Conservation (phyloP, 2,888 invertebrate species). For the Drosophila greeni region DNA sequence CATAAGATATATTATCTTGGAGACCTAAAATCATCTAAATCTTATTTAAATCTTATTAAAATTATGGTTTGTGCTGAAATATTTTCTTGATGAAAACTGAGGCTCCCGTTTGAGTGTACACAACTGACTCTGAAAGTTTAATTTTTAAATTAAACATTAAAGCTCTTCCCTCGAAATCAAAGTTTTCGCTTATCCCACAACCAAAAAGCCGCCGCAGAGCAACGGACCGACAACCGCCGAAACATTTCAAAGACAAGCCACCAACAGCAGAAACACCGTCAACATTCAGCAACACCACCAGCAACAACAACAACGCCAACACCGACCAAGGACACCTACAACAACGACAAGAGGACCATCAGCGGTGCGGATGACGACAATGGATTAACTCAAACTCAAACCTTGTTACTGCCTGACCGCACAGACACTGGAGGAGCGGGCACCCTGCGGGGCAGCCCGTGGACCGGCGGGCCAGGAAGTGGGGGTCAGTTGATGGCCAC, state of each 20-base stretch:
- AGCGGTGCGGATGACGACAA: constrained; percentile 32
- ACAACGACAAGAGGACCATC: constrained; percentile 19
- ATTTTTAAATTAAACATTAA: constrained; percentile 11
- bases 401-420: constrained; percentile 60
- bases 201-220: constrained; percentile 49
- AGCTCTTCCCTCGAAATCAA: not conserved
- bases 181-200: constrained; percentile 36
- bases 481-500: constrained; percentile 38
- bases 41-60: not conserved
- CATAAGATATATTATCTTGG: no score
- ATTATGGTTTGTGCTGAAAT: not conserved
- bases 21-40: not conserved
- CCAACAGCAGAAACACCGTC: constrained; percentile 45
- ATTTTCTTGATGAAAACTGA: no score
- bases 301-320: constrained; percentile 36
- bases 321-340: constrained; percentile 37
- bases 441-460: not conserved
- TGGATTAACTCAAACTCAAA: constrained; percentile 52
- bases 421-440: constrained; percentile 39
- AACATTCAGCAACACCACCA: constrained; percentile 45
- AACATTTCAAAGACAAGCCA: constrained; percentile 62
- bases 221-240: constrained; percentile 45
- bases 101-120: not conserved
- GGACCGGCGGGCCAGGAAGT: constrained; percentile 5
- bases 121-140: not conserved